Evolutionary conservation across 2,113 vertebrate species (phyloP), one percentile per base, ranked within the genome.

Genomic region (Bos indicus): DNA sequence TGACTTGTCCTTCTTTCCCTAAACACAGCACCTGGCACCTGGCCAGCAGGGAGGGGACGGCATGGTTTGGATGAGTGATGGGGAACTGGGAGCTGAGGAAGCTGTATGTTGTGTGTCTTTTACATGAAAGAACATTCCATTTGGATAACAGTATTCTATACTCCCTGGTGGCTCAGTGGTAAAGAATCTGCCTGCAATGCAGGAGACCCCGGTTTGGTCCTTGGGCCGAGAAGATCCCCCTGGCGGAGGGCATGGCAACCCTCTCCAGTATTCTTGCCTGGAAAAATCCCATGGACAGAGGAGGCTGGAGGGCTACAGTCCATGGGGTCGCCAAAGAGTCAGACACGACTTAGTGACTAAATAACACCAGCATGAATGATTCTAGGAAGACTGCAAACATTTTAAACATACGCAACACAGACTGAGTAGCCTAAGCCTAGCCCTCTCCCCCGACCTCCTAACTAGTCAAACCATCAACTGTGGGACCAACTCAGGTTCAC

Each of bases 371-470:
- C 40, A 26, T 2, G 40, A 12, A 64, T 1, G 12, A 19, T 15
- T 15, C 60, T 15, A 8, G 43, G 57, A 46, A 88, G 30, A 51
- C 40, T 6, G 3, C 23, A 23, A 30, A 15, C 15, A 5, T 21
- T 12, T n/a, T 21, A 43, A 77, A 51, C 40, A 4, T 0, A 0
- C 0, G 64, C n/a, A 25, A 33, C 57, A 2, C 56, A 6, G 21
- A 26, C 12, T 2, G 1, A 7, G 16, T 0, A 2, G 62, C 36
- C 16, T 8, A 2, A 10, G 30, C 2, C 80, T 6, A 6, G 43
- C 16, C 14, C 6, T 40, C 5, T 33, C 14, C 14, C 16, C 25
- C 2, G 11, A 4, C 46, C 25, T 13, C 71, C 28, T 5, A 40
- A 21, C 21, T 77, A 25, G n/a, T 3, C 21, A 56, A 46, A 33